A percentile compares a stretch with the other conserved stretches of the same genome.
Conservation (phyloP, 2,797 vertebrate genomes). For the Clarias platycephalus region DNA sequence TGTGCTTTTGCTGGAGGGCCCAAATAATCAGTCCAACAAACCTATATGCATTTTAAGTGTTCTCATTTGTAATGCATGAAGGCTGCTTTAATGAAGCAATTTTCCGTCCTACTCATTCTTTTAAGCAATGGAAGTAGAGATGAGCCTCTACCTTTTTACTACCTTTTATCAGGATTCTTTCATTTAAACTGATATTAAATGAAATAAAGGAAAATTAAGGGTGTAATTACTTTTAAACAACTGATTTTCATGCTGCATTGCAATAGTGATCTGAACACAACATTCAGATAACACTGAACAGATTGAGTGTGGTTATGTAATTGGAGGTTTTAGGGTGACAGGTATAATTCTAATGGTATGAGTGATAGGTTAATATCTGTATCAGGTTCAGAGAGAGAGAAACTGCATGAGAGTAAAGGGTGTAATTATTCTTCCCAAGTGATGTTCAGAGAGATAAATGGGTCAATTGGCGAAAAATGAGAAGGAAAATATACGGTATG, state of each 20-base stretch:
- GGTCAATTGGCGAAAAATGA: conserved; percentile 24
- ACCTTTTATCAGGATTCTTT: conserved; percentile 29
- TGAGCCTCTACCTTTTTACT: conserved; percentile 9
- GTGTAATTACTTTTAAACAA: conserved; percentile 7
- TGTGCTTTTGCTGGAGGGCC: conserved; percentile 23
- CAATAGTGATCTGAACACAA: conserved; percentile 8
- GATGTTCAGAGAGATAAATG: conserved; percentile 17
- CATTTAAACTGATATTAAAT: conserved; percentile 24
- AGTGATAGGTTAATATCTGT: neutral
- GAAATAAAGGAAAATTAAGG: neutral
- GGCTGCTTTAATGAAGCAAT: conserved; percentile 33
- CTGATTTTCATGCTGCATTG: neutral
- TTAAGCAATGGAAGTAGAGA: conserved; percentile 25
- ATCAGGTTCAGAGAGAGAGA: neutral
- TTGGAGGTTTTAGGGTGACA: neutral
- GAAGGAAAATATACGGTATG: neutral
- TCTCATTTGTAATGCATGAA: conserved; percentile 43
- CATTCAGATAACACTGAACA: conserved; percentile 24
- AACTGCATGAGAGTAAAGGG: neutral
- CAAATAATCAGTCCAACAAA: conserved; percentile 39
- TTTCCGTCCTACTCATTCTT: conserved; percentile 8
- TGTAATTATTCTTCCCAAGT: conserved; percentile 17
- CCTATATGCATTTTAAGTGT: conserved; percentile 35
- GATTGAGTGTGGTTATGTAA: neutral
- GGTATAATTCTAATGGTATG: too few relatives aligned